These are phyloP conservation scores for Polyommatus iphigenia DNA, from an alignment of 2,888 invertebrate species.

Conservation along the genomic window DNA sequence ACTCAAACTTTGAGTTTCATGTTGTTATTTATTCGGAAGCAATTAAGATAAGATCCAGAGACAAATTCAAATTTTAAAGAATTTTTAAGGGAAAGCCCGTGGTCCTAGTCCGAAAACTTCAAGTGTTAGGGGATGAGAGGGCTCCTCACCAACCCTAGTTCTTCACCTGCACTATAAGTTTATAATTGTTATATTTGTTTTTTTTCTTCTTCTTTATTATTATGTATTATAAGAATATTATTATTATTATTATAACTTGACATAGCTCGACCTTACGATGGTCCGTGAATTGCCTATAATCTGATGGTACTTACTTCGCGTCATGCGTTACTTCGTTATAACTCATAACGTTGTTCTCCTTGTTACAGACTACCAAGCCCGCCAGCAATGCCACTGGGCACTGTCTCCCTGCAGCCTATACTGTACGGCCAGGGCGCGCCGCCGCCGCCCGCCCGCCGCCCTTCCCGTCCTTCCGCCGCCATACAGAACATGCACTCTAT, in stretches of 20 bases:
- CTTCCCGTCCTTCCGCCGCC: slow-evolving; percentile 80
- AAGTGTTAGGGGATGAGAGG: neutral
- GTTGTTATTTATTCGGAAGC: neutral
- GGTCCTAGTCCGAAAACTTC: neutral
- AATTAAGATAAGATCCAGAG: neutral
- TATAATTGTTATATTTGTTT: too few relatives aligned
- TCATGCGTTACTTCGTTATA: neutral
- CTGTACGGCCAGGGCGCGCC: slow-evolving; percentile 73
- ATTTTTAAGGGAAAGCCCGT: neutral
- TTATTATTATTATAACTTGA: too few relatives aligned
- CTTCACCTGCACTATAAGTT: too few relatives aligned
- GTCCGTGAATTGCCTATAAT: too few relatives aligned
- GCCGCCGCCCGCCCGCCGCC: slow-evolving; percentile 76
- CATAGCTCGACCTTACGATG: too few relatives aligned
- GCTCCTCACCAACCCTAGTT: neutral
- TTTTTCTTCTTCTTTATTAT: too few relatives aligned
- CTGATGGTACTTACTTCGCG: neutral
- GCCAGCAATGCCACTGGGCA: slow-evolving; percentile 76
- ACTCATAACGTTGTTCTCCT: neutral
- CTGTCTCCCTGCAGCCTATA: slow-evolving; percentile 76
- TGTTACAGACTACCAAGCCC: slow-evolving; percentile 68
- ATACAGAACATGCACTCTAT: slow-evolving; percentile 82
- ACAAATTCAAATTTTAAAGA: neutral
- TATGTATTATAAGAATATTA: too few relatives aligned
- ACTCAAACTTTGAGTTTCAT: neutral